Percentiles rank a stretch among this genome's conserved stretches.
phyloP scores from a whole-genome alignment of 92 coral and sea anemone species.

The Epizoanthus scotinus region DNA sequence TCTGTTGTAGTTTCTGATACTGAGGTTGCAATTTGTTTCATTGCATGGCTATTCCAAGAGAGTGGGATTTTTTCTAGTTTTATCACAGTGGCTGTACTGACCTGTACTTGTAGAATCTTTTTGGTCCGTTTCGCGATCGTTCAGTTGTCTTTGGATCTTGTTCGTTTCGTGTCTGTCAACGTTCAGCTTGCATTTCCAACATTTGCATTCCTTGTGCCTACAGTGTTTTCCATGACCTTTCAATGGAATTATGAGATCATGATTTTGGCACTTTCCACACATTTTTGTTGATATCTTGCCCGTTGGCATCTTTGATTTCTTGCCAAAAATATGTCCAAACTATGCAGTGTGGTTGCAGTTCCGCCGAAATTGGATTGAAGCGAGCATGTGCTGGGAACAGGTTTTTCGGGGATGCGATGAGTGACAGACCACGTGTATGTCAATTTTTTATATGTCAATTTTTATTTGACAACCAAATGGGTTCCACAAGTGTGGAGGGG shows the following conservation, averaged over 20 bases:
- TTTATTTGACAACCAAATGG: background rate
- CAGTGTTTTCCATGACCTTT: conserved; percentile 58
- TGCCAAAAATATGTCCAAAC: background rate
- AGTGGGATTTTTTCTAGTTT: background rate
- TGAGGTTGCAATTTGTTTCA: background rate
- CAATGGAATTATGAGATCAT: conserved; percentile 45
- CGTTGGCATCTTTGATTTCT: conserved; percentile 37
- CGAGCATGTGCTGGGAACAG: conserved; percentile 21
- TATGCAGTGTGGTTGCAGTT: background rate
- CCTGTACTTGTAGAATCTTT: background rate
- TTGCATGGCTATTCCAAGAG: background rate
- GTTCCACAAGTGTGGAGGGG: too few species aligned
- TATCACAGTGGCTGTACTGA: too few species aligned
- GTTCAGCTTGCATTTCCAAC: conserved; percentile 52
- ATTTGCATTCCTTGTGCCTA: conserved; percentile 39
- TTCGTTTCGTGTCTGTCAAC: conserved; percentile 46
- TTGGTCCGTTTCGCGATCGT: conserved; percentile 11
- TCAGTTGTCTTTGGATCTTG: conserved; percentile 27
- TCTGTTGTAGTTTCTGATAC: background rate
- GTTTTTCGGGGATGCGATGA: background rate
- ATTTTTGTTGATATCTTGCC: conserved; percentile 23
- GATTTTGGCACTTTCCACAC: conserved; percentile 61
- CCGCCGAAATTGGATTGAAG: background rate
- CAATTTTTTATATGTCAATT: too few species aligned
- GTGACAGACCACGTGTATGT: conserved; percentile 28